A percentile compares a stretch with the other conserved stretches of the same genome.
Conservation (phyloP, 2,113 vertebrate species). For the Cebidichthys violaceus region DNA sequence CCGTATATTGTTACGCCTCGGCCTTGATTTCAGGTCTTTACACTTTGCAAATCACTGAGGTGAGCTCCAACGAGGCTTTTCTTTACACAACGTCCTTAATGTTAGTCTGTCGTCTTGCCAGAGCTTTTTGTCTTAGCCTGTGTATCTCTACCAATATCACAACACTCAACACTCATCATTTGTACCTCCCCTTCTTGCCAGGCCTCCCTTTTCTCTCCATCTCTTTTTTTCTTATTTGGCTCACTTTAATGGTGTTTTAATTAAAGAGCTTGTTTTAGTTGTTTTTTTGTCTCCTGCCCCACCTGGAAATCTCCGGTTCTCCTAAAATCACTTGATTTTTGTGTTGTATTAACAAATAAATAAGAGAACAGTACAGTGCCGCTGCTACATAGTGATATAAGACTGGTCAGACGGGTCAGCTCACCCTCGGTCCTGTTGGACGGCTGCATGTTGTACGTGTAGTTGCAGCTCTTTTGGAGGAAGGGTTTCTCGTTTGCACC, state of each 20-base stretch:
- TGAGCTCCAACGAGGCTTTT: too few relatives aligned
- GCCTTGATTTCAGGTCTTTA: conserved; percentile 18
- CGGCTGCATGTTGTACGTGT: conserved; percentile 83
- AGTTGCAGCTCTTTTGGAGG: conserved; percentile 82
- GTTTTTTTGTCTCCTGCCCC: background rate
- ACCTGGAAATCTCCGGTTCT: background rate
- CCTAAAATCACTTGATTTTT: background rate
- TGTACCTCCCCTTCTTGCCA: background rate
- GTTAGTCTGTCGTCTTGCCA: too few relatives aligned
- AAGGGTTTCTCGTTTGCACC: conserved; percentile 75
- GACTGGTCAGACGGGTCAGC: conserved; percentile 25
- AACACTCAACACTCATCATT: too few relatives aligned
- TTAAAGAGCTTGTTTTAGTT: background rate
- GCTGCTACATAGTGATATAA: background rate
- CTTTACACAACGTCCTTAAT: too few relatives aligned
- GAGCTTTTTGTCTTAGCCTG: too few relatives aligned
- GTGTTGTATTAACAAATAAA: background rate
- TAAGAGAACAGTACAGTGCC: background rate
- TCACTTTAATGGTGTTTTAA: background rate
- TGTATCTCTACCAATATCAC: too few relatives aligned
- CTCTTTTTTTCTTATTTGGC: background rate
- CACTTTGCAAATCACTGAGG: conserved; percentile 6
- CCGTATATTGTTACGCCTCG: conserved; percentile 4
- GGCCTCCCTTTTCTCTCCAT: background rate
- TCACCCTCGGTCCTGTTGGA: conserved; percentile 88